A percentile compares a stretch with the other conserved stretches of the same genome.
These are phyloP conservation scores for Drosophila pectinifera DNA, from an alignment of 1,140 invertebrate genomes.

Conservation along the genomic window DNA sequence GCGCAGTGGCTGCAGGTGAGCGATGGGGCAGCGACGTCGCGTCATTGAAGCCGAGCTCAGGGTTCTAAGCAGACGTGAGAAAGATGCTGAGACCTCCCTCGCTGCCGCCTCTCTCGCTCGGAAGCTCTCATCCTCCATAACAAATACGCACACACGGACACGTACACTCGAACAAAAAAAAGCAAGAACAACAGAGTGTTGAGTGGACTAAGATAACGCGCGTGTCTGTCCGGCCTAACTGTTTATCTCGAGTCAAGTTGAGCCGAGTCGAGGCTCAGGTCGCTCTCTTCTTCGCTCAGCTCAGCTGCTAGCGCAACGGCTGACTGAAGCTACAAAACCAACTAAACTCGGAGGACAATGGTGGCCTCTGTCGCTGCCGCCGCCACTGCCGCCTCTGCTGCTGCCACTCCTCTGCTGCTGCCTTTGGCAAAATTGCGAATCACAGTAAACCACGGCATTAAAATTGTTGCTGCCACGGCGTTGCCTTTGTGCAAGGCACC, in stretches of 20 bases:
- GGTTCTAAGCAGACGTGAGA: constrained; percentile 34
- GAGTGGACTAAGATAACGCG: constrained; percentile 12
- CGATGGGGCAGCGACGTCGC: constrained; percentile 24
- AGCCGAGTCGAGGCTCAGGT: constrained; percentile 7
- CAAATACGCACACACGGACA: not conserved
- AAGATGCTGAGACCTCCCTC: constrained; percentile 21
- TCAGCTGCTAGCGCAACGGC: constrained; percentile 51
- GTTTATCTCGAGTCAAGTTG: constrained; percentile 13
- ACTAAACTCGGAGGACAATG: constrained; percentile 41
- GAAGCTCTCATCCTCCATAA: constrained; percentile 18
- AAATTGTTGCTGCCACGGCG: constrained; percentile 64
- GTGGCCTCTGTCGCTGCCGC: constrained; percentile 18
- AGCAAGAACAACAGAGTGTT: not conserved
- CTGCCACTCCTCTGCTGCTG: constrained; percentile 22
- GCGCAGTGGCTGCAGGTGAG: constrained; percentile 20
- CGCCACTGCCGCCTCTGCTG: constrained; percentile 2
- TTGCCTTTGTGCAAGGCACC: constrained; percentile 69
- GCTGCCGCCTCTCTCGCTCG: constrained; percentile 4
- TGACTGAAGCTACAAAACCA: constrained; percentile 43
- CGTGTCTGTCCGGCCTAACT: constrained; percentile 33
- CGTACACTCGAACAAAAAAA: constrained; percentile 11
- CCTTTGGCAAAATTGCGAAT: constrained; percentile 61
- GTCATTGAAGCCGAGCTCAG: constrained; percentile 42
- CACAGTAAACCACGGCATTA: constrained; percentile 69
- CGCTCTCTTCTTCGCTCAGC: constrained; percentile 27